Evolutionary conservation across 1,140 invertebrate genomes (phyloP).

Genomic region (Mizuhopecten yessoensis): DNA sequence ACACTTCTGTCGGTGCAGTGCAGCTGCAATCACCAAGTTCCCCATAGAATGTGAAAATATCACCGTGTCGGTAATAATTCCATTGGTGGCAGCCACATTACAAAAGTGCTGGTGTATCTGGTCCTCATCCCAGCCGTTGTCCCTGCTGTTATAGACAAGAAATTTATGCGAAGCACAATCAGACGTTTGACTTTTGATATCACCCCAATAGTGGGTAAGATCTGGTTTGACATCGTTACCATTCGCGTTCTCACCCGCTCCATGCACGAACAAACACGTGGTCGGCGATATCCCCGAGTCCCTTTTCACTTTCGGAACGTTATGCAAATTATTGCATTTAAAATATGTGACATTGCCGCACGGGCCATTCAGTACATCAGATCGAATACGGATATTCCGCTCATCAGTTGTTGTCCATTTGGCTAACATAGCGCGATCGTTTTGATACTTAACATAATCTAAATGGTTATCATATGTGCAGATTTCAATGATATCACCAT

Average conservation of each 20-base stretch:
- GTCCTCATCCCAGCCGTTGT: background rate
- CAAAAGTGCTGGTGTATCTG: background rate
- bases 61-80: background rate
- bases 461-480: background rate
- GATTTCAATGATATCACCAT: background rate
- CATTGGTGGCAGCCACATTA: background rate
- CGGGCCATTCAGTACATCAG: background rate
- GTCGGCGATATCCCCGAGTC: background rate
- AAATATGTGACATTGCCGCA: background rate
- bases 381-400: background rate
- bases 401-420: background rate
- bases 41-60: background rate
- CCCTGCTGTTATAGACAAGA: background rate
- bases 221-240: background rate
- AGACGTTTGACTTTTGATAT: background rate
- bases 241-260: background rate
- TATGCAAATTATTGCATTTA: background rate
- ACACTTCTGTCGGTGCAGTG: background rate
- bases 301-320: background rate
- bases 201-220: background rate
- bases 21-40: background rate
- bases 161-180: background rate
- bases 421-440: background rate
- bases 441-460: background rate
- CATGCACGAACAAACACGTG: conserved; percentile 3